These are phyloP conservation scores for Antheraea pernyi DNA, from an alignment of 1,140 invertebrate species.

Conservation along the genomic window DNA sequence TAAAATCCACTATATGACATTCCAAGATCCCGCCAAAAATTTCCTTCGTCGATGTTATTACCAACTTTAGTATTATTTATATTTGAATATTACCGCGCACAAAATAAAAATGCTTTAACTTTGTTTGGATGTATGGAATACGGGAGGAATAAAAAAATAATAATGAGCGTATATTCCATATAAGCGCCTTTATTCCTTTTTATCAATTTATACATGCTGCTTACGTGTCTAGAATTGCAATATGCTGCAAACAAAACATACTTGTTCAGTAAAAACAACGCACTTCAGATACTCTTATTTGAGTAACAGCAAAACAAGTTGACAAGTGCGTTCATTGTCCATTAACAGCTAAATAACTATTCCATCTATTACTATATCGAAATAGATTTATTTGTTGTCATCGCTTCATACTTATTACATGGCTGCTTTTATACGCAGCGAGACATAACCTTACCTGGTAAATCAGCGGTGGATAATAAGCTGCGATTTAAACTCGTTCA, in stretches of 20 bases:
- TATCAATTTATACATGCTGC: not conserved
- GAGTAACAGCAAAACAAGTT: not conserved
- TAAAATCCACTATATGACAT: no score
- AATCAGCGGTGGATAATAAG: not conserved
- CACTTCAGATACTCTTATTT: not conserved
- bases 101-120: no score
- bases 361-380: not conserved
- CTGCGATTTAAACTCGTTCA: not conserved
- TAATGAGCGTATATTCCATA: no score
- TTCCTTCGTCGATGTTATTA: no score
- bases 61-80: no score
- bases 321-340: not conserved
- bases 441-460: not conserved
- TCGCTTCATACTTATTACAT: not conserved
- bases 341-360: not conserved
- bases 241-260: conserved; percentile 3
- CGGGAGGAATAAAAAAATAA: no score
- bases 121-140: no score
- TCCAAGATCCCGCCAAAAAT: no score
- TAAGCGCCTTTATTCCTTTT: not conserved
- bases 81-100: no score
- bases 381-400: not conserved
- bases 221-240: not conserved
- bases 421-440: not conserved
- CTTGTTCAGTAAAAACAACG: not conserved